Evolutionary conservation across 2,888 invertebrate species (phyloP).

Genomic region (Icerya purchasi): DNA sequence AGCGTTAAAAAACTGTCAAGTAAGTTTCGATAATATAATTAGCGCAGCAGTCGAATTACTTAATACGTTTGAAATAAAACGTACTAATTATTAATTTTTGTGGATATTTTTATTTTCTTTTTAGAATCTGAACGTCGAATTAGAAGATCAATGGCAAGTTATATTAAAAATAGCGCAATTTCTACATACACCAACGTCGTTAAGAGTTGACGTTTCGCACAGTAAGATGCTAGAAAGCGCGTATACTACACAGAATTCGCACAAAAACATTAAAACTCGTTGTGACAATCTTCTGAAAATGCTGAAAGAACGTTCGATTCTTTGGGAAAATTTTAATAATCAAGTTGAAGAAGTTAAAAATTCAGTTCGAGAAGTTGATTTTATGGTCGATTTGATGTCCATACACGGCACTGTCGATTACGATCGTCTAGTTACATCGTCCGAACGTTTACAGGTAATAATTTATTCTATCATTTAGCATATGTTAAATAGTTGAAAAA

Average conservation of each 20-base stretch:
- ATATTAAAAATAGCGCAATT: slow-evolving; percentile 51
- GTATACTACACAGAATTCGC: slow-evolving; percentile 48
- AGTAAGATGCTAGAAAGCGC: slow-evolving; percentile 51
- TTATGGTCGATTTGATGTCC: slow-evolving; percentile 65
- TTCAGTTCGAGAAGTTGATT: slow-evolving; percentile 64
- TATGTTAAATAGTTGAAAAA: too few species aligned
- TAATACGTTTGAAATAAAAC: neutral
- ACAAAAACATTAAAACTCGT: slow-evolving; percentile 46
- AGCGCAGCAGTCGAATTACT: neutral
- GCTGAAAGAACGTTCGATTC: slow-evolving; percentile 38
- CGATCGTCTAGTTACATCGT: slow-evolving; percentile 57
- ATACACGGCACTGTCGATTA: slow-evolving; percentile 70
- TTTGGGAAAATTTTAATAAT: slow-evolving; percentile 58
- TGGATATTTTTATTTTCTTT: neutral
- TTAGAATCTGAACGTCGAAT: slow-evolving; percentile 37
- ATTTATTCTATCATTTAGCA: slow-evolving; percentile 1
- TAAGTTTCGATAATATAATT: slow-evolving; percentile 13
- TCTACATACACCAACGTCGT: slow-evolving; percentile 52
- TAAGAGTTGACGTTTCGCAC: slow-evolving; percentile 55
- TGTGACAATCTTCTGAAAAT: slow-evolving; percentile 43
- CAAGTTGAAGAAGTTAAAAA: slow-evolving; percentile 59
- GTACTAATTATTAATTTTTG: neutral
- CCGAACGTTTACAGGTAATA: slow-evolving; percentile 62
- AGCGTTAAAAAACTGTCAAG: slow-evolving; percentile 49
- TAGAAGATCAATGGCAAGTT: slow-evolving; percentile 52